phyloP scores from a whole-genome alignment of 2,797 vertebrate species.

The Vultur gryphus region DNA sequence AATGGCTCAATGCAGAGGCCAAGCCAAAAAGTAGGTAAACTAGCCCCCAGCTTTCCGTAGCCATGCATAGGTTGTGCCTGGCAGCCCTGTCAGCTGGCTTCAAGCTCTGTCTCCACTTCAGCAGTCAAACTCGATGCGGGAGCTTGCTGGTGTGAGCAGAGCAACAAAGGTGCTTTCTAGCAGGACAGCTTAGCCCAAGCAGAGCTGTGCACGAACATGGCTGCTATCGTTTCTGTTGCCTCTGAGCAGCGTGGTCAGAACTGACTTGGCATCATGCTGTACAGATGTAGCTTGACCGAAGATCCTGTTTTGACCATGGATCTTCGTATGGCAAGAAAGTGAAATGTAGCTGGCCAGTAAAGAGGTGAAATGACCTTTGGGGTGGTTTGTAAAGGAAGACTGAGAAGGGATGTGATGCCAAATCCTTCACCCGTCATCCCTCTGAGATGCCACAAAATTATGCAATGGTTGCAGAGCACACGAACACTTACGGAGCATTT shows the following conservation, averaged over 20 bases:
- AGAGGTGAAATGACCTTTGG: neutral
- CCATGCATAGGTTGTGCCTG: neutral
- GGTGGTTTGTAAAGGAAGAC: neutral
- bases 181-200: neutral
- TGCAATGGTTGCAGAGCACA: neutral
- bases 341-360: neutral
- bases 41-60: neutral
- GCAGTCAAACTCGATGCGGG: fast-evolving
- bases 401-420: neutral
- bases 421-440: neutral
- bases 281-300: neutral
- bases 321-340: neutral
- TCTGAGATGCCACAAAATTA: neutral
- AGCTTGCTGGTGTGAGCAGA: neutral
- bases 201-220: fast-evolving
- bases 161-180: neutral
- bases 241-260: neutral
- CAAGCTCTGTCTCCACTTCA: neutral
- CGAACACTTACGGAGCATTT: neutral
- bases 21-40: neutral
- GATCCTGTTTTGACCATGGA: neutral
- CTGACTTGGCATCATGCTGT: neutral
- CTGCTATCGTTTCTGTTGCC: neutral
- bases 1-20: neutral
- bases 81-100: neutral